Conservation (phyloP, 2,797 vertebrate genomes). For the Phylloscopus collybita region DNA sequence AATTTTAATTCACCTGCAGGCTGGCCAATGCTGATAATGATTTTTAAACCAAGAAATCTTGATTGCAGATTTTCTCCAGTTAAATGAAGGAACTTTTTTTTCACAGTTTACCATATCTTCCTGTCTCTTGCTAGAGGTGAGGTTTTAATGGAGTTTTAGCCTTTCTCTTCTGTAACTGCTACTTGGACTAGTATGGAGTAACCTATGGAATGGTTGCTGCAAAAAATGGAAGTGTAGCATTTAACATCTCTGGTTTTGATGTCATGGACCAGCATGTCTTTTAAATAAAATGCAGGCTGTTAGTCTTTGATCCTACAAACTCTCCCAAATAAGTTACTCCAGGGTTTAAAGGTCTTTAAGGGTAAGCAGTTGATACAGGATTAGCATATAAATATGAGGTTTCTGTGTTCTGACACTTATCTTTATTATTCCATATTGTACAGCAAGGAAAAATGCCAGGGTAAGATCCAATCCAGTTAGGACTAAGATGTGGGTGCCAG, state of each 20-base stretch:
- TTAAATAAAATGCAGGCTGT: background rate
- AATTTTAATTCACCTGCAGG: background rate
- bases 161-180: background rate
- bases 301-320: background rate
- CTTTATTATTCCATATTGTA: constrained; percentile 14
- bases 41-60: background rate
- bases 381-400: background rate
- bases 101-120: background rate
- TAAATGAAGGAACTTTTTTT: background rate
- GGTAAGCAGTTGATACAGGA: background rate
- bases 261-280: background rate
- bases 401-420: background rate
- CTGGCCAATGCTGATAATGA: background rate
- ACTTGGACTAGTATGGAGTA: background rate
- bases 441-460: background rate
- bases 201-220: background rate
- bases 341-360: background rate
- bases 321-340: background rate
- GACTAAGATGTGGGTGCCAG: background rate
- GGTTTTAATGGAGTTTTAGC: background rate
- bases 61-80: background rate
- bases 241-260: background rate
- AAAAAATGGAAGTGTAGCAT: background rate
- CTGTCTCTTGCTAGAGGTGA: background rate
- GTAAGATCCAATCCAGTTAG: background rate